Conservation (phyloP, 2,888 invertebrate genomes). For the Mythimna ferrago region DNA sequence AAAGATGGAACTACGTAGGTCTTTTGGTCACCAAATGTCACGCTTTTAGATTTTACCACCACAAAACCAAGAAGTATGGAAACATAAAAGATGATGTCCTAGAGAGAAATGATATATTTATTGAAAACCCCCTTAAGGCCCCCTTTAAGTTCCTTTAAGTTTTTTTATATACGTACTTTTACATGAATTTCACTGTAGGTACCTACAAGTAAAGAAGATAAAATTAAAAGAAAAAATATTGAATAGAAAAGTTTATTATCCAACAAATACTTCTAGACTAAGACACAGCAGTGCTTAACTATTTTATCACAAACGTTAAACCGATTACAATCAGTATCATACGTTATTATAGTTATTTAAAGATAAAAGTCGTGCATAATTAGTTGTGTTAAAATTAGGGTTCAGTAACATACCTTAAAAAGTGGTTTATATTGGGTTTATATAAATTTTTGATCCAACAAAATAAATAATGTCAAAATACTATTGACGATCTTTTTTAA, state of each 20-base stretch:
- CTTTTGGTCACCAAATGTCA: too few species aligned
- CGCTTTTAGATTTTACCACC: too few species aligned
- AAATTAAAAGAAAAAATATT: slow-evolving; percentile 5
- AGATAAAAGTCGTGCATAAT: slow-evolving; percentile 6
- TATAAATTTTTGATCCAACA: too few species aligned
- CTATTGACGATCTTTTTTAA: background rate
- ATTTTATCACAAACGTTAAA: slow-evolving; percentile 55
- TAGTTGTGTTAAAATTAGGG: background rate
- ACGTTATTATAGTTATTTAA: slow-evolving; percentile 14
- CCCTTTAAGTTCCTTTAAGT: too few species aligned
- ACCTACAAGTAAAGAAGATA: too few species aligned
- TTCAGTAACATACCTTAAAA: background rate
- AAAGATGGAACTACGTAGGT: too few species aligned
- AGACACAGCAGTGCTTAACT: slow-evolving; percentile 25
- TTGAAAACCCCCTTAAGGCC: too few species aligned
- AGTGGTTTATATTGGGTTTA: background rate
- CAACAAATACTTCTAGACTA: slow-evolving; percentile 50
- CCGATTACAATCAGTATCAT: slow-evolving; percentile 32
- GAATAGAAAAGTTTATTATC: slow-evolving; percentile 56
- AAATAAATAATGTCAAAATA: background rate
- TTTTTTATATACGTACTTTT: too few species aligned
- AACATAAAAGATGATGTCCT: too few species aligned
- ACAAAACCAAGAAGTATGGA: too few species aligned
- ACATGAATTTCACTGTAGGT: too few species aligned
- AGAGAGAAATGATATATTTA: too few species aligned